phyloP scores from a whole-genome alignment of 1,140 invertebrate species.

The Drosophila dunni region DNA sequence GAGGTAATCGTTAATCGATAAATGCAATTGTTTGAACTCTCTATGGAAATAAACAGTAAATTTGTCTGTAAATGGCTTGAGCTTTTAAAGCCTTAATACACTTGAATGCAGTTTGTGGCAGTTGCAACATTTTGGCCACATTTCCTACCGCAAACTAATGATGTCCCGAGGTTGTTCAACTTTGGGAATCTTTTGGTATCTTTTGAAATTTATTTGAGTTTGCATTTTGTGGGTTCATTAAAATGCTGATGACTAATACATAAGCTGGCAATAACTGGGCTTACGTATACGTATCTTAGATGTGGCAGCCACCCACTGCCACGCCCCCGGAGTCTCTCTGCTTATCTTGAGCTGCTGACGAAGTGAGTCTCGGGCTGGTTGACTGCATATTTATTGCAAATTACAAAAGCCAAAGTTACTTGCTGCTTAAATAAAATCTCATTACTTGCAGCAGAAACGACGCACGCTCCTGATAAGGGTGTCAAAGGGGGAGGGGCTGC shows the following conservation, averaged over 20 bases:
- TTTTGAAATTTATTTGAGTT: slow-evolving; percentile 30
- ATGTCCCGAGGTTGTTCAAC: slow-evolving; percentile 9
- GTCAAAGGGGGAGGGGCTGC: neutral
- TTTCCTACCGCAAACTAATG: slow-evolving; percentile 13
- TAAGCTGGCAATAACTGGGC: slow-evolving; percentile 3
- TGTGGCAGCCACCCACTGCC: slow-evolving; percentile 5
- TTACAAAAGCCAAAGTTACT: slow-evolving; percentile 57
- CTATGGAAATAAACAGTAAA: neutral
- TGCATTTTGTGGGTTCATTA: slow-evolving; percentile 43
- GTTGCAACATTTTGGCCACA: slow-evolving; percentile 6
- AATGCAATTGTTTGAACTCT: no score
- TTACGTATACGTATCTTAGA: slow-evolving; percentile 9
- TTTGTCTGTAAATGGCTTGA: no score
- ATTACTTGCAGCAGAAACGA: slow-evolving; percentile 74
- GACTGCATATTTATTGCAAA: slow-evolving; percentile 81
- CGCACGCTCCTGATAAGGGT: slow-evolving; percentile 66
- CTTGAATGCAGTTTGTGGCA: neutral
- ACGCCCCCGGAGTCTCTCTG: neutral
- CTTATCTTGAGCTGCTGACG: slow-evolving; percentile 37
- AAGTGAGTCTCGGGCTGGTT: slow-evolving; percentile 25
- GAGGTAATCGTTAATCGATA: no score
- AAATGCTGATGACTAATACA: slow-evolving; percentile 39
- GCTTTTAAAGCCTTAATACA: neutral
- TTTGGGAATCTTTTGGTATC: slow-evolving; percentile 17
- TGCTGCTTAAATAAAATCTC: slow-evolving; percentile 66